A percentile compares a stretch with the other conserved stretches of the same genome.
phyloP scores from a whole-genome alignment of 2,113 vertebrate genomes.

The Alligator mississippiensis region DNA sequence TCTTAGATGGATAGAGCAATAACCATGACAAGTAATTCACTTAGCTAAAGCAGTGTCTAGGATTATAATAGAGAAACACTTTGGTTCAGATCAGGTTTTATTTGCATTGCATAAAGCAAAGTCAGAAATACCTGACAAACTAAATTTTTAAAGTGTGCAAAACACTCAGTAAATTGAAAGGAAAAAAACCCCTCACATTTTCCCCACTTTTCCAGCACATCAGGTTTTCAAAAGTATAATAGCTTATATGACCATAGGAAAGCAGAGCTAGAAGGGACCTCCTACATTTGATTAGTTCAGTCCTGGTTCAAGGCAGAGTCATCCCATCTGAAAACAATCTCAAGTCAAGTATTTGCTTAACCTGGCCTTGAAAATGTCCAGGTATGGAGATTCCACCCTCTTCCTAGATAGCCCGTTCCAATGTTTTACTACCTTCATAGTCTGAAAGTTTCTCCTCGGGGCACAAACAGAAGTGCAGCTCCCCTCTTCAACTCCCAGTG shows the following conservation, averaged over 20 bases:
- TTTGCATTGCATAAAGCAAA: not conserved
- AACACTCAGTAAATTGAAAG: slow-evolving; percentile 21
- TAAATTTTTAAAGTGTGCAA: not conserved
- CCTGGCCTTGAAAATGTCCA: too few species aligned
- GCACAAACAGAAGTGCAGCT: too few species aligned
- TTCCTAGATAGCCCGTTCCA: too few species aligned
- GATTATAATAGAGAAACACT: slow-evolving; percentile 37
- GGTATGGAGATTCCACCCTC: too few species aligned
- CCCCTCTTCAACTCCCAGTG: too few species aligned
- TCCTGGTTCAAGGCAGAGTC: too few species aligned
- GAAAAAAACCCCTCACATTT: not conserved
- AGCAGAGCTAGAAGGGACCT: too few species aligned
- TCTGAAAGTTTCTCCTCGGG: too few species aligned
- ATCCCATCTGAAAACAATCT: too few species aligned
- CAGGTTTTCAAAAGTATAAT: not conserved
- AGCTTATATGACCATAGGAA: not conserved
- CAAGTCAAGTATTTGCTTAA: too few species aligned
- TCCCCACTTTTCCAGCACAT: not conserved
- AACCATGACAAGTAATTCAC: slow-evolving; percentile 11
- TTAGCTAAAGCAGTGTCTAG: slow-evolving; percentile 28
- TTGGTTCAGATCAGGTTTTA: not conserved
- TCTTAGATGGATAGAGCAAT: slow-evolving; percentile 41
- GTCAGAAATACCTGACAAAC: slow-evolving; percentile 12
- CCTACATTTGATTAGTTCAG: too few species aligned
- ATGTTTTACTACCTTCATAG: too few species aligned